These are phyloP conservation scores for Bombus difficillimus DNA, from an alignment of 1,140 invertebrate species.

Conservation along the genomic window DNA sequence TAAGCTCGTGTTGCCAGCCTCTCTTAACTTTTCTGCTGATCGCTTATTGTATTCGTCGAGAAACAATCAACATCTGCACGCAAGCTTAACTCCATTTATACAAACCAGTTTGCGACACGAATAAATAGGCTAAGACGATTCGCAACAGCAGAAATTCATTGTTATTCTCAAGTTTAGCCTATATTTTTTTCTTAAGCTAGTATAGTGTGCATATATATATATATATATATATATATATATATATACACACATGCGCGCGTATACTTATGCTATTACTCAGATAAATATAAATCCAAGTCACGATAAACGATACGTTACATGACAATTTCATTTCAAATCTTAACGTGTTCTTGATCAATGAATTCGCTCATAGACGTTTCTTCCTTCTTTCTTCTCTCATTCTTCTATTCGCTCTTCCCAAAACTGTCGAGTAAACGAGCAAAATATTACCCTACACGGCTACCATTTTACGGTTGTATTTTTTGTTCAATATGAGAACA, in stretches of 20 bases:
- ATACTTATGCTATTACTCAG: too few relatives aligned
- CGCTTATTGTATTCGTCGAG: slow-evolving; percentile 47
- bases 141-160: background rate
- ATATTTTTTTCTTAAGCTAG: background rate
- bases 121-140: background rate
- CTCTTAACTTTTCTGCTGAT: slow-evolving; percentile 44
- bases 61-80: slow-evolving; percentile 27
- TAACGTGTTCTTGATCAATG: background rate
- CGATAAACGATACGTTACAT: background rate
- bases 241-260: too few relatives aligned
- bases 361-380: too few relatives aligned
- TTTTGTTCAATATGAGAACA: slow-evolving; percentile 3
- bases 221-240: background rate
- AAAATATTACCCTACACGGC: background rate
- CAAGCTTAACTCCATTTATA: background rate
- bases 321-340: background rate
- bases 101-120: background rate
- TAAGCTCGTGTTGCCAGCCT: background rate
- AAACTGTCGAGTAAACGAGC: background rate
- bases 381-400: background rate
- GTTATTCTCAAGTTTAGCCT: background rate
- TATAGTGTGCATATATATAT: background rate
- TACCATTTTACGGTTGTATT: background rate
- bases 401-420: background rate
- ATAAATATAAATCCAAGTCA: background rate